phyloP scores from a whole-genome alignment of 2,888 invertebrate species.

The Lochmaea capreae region DNA sequence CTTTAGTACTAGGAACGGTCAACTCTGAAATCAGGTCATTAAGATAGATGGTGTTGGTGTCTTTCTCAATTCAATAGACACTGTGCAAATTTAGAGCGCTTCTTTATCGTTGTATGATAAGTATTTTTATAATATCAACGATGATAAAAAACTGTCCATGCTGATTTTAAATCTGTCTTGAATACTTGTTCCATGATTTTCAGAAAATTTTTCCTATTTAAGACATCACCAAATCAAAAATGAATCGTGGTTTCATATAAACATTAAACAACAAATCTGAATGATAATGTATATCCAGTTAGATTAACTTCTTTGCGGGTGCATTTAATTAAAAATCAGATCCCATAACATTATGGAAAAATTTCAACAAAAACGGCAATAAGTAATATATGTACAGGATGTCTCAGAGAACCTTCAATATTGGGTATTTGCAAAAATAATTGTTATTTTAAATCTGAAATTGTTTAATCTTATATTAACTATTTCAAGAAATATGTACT shows the following conservation, averaged over 20 bases:
- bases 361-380: neutral
- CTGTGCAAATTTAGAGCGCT: too few relatives aligned
- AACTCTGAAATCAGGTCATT: neutral
- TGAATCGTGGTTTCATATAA: neutral
- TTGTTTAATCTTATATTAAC: neutral
- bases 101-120: too few relatives aligned
- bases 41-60: too few relatives aligned
- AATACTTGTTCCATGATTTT: too few relatives aligned
- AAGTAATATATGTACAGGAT: neutral
- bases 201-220: too few relatives aligned
- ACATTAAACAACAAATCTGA: neutral
- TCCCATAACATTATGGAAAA: neutral
- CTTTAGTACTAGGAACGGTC: slow-evolving; percentile 2
- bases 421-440: neutral
- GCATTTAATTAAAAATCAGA: neutral
- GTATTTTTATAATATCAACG: too few relatives aligned
- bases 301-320: neutral
- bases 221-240: neutral
- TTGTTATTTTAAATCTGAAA: neutral
- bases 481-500: neutral
- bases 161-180: too few relatives aligned
- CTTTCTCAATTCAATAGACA: too few relatives aligned
- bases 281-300: slow-evolving; percentile 11
- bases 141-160: too few relatives aligned
- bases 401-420: neutral